These are phyloP conservation scores for Manis pentadactyla DNA, from an alignment of 2,797 vertebrate genomes.

Conservation along the genomic window DNA sequence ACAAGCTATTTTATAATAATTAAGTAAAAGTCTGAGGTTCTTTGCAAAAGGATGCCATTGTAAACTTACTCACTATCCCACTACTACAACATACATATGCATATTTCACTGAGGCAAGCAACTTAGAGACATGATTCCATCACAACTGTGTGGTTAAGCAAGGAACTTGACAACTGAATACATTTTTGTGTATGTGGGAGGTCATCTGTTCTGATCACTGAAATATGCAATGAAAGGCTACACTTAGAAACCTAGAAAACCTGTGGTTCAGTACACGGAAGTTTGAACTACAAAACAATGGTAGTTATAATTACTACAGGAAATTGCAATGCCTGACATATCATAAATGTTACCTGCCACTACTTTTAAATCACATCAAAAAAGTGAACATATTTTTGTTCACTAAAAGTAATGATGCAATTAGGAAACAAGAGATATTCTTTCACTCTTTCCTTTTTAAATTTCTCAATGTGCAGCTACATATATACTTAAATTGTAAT, in stretches of 20 bases:
- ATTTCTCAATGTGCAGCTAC: constrained; percentile 46
- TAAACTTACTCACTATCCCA: background rate
- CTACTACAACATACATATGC: background rate
- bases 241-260: constrained; percentile 58
- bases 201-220: constrained; percentile 54
- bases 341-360: constrained; percentile 65
- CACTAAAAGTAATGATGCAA: constrained; percentile 78
- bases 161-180: constrained; percentile 15
- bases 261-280: constrained; percentile 63
- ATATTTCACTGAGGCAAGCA: constrained; percentile 19
- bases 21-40: constrained; percentile 48
- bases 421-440: constrained; percentile 78
- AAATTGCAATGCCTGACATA: constrained; percentile 57
- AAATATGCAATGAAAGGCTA: constrained; percentile 49
- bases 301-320: constrained; percentile 63
- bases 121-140: background rate
- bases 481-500: constrained; percentile 64
- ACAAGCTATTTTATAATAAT: background rate
- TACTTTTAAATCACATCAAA: constrained; percentile 76
- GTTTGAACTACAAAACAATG: constrained; percentile 78
- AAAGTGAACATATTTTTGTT: constrained; percentile 67
- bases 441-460: constrained; percentile 5
- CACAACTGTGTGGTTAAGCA: constrained; percentile 47
- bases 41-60: constrained; percentile 38
- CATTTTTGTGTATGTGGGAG: background rate